Evolutionary conservation across 2,888 invertebrate species (phyloP).

Genomic region (Amphipyra berbera): DNA sequence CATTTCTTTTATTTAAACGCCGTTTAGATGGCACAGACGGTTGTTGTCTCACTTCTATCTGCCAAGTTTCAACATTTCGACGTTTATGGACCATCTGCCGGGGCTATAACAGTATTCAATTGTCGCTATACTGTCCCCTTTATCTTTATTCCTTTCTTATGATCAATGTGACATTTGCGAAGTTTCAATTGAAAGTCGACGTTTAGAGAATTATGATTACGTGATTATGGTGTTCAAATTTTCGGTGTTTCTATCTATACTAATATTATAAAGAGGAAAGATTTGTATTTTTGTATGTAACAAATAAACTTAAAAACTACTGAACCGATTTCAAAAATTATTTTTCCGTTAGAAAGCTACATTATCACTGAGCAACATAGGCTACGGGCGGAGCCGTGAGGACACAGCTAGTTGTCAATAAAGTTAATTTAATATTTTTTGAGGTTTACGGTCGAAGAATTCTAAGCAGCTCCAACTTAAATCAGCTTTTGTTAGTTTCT

Average conservation of each 20-base stretch:
- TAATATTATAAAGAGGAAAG: no score
- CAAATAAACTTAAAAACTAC: no score
- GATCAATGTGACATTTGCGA: constrained; percentile 40
- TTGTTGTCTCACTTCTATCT: constrained; percentile 70
- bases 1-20: constrained; percentile 73
- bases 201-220: constrained; percentile 8
- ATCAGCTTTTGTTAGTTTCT: no score
- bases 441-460: not conserved
- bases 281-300: no score
- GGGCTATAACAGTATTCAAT: constrained; percentile 59
- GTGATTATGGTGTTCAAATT: constrained; percentile 12
- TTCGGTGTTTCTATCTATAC: not conserved
- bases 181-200: constrained; percentile 14
- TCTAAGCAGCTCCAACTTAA: no score
- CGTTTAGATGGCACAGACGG: constrained; percentile 57
- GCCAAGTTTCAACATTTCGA: constrained; percentile 78
- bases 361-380: no score
- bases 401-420: no score
- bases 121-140: constrained; percentile 66
- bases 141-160: constrained; percentile 59
- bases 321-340: no score
- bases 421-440: not conserved
- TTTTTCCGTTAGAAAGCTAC: no score
- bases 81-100: constrained; percentile 80
- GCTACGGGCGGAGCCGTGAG: no score